Conservation (phyloP, 2,113 vertebrate genomes). For the Nymphicus hollandicus region DNA sequence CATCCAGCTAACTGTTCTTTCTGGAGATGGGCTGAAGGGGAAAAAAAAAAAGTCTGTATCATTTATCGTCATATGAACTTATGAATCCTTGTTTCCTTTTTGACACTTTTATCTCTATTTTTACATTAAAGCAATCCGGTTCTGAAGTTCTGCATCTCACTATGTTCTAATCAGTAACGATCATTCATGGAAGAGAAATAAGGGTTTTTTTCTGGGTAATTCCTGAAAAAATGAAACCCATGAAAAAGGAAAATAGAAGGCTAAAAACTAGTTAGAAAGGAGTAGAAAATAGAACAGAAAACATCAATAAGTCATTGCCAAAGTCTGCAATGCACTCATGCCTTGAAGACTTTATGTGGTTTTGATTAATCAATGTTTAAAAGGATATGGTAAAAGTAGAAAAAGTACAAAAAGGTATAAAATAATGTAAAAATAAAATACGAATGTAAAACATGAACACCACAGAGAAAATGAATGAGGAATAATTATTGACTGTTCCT, state of each 20-base stretch:
- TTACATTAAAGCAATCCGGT: not conserved
- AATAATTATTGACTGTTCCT: not conserved
- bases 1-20: not conserved
- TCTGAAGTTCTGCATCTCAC: not conserved
- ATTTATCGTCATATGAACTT: not conserved
- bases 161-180: not conserved
- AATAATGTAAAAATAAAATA: not conserved
- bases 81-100: not conserved
- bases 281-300: not conserved
- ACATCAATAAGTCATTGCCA: not conserved
- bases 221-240: not conserved
- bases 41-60: not conserved
- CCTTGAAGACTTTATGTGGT: not conserved
- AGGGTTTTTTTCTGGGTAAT: not conserved
- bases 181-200: not conserved
- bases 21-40: not conserved
- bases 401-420: not conserved
- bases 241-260: not conserved
- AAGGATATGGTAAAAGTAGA: not conserved
- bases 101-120: not conserved
- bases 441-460: not conserved
- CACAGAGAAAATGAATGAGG: not conserved
- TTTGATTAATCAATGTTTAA: not conserved
- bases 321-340: not conserved
- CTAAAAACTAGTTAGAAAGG: not conserved